Evolutionary conservation across 35 echinoderm and acorn worm species (phyloP).

Genomic region (Stichopus chloronotus): DNA sequence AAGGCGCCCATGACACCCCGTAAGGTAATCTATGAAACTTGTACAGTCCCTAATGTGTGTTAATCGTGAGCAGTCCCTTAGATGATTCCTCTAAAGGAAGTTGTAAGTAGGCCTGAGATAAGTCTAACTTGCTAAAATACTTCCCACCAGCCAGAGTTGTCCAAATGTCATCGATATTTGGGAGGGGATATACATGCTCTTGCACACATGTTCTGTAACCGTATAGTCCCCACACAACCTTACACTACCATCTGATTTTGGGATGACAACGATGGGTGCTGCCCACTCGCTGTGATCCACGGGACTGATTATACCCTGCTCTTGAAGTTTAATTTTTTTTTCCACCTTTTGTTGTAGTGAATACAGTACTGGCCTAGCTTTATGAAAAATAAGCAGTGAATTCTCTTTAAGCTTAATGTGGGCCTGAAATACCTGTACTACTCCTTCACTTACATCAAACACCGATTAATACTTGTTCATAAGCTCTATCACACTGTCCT

Average conservation of each 20-base stretch:
- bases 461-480: no score
- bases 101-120: conserved; percentile 55
- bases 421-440: no score
- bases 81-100: conserved; percentile 48
- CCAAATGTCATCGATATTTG: conserved; percentile 65
- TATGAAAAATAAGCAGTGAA: neutral
- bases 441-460: no score
- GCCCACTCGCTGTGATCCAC: conserved; percentile 54
- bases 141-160: conserved; percentile 40
- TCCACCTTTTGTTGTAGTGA: conserved; percentile 20
- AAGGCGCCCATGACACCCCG: conserved; percentile 57
- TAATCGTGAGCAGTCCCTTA: conserved; percentile 20
- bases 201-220: conserved; percentile 41
- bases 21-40: conserved; percentile 55
- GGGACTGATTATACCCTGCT: conserved; percentile 20
- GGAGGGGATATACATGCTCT: conserved; percentile 58
- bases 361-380: conserved; percentile 64
- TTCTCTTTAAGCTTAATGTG: no score
- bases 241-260: conserved; percentile 38
- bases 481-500: no score
- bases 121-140: conserved; percentile 40
- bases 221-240: conserved; percentile 67
- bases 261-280: conserved; percentile 55
- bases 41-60: conserved; percentile 67
- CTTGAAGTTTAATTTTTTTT: conserved; percentile 3